Evolutionary conservation across 2,888 invertebrate genomes (phyloP).

Genomic region (Drosophila fungiperda): DNA sequence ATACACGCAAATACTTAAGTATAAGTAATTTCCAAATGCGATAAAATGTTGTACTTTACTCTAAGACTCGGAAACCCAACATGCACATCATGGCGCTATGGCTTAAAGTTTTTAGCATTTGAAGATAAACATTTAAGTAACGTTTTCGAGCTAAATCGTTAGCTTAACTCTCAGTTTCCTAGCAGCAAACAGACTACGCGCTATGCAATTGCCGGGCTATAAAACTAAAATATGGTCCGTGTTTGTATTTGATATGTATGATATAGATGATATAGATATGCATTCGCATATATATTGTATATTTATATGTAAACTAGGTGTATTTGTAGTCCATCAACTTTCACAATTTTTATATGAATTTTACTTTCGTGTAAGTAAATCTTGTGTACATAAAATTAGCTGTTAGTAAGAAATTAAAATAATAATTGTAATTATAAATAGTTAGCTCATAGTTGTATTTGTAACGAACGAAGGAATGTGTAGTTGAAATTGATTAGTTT

Average conservation of each 20-base stretch:
- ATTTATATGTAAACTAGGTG: slow-evolving; percentile 45
- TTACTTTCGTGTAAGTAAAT: slow-evolving; percentile 66
- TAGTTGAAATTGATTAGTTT: slow-evolving; percentile 66
- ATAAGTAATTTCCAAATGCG: slow-evolving; percentile 20
- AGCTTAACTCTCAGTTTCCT: slow-evolving; percentile 52
- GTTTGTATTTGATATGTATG: slow-evolving; percentile 36
- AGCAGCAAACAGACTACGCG: slow-evolving; percentile 21
- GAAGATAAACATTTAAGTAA: slow-evolving; percentile 7
- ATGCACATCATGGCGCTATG: slow-evolving; percentile 17
- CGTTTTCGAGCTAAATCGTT: slow-evolving; percentile 15
- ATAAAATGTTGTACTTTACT: slow-evolving; percentile 54
- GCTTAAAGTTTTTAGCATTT: slow-evolving; percentile 37
- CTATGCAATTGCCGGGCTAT: slow-evolving; percentile 19
- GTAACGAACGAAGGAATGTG: slow-evolving; percentile 42
- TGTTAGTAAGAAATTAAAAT: slow-evolving; percentile 28
- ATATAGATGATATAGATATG: slow-evolving; percentile 30
- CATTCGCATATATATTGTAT: slow-evolving; percentile 27
- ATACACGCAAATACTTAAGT: slow-evolving; percentile 20
- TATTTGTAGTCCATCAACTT: slow-evolving; percentile 47
- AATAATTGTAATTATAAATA: slow-evolving; percentile 39
- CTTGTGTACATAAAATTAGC: slow-evolving; percentile 65
- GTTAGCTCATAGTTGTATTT: slow-evolving; percentile 55
- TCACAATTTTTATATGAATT: slow-evolving; percentile 65
- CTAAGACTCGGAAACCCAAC: slow-evolving; percentile 25
- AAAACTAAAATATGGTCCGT: slow-evolving; percentile 4